These are phyloP conservation scores for Sciurus niger DNA, from an alignment of 2,113 vertebrate genomes.

Conservation along the genomic window DNA sequence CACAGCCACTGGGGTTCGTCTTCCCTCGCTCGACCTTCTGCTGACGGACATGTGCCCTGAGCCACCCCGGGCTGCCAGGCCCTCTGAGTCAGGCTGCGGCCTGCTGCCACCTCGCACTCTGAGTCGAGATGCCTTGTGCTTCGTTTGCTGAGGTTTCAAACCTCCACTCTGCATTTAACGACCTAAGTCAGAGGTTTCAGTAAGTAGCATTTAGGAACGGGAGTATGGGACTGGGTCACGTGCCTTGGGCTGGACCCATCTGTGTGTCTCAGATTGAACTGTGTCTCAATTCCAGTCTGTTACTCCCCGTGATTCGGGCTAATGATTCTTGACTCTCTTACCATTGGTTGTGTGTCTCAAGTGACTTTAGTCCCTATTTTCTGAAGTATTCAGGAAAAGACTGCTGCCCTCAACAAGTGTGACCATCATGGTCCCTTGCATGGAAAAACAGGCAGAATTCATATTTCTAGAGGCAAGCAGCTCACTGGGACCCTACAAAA, in stretches of 20 bases:
- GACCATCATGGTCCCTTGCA: too few species aligned
- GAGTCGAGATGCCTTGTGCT: neutral
- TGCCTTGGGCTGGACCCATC: neutral
- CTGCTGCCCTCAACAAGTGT: neutral
- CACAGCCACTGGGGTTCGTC: neutral
- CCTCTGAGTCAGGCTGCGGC: neutral
- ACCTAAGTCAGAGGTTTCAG: neutral
- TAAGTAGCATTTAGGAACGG: neutral
- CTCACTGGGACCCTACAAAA: neutral
- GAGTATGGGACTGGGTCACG: neutral
- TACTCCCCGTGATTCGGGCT: neutral
- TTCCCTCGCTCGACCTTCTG: neutral
- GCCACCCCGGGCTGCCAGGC: neutral
- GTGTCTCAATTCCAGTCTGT: neutral
- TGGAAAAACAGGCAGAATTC: neutral
- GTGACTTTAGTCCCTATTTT: neutral
- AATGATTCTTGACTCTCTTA: neutral
- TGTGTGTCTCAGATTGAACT: neutral
- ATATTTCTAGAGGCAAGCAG: neutral
- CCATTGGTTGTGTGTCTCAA: neutral
- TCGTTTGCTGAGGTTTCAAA: neutral
- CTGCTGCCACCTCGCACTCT: neutral
- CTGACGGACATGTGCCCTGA: neutral
- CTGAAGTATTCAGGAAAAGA: neutral
- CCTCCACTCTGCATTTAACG: neutral